Conservation (phyloP, 2,888 invertebrate species). For the Gastrophysa polygoni region DNA sequence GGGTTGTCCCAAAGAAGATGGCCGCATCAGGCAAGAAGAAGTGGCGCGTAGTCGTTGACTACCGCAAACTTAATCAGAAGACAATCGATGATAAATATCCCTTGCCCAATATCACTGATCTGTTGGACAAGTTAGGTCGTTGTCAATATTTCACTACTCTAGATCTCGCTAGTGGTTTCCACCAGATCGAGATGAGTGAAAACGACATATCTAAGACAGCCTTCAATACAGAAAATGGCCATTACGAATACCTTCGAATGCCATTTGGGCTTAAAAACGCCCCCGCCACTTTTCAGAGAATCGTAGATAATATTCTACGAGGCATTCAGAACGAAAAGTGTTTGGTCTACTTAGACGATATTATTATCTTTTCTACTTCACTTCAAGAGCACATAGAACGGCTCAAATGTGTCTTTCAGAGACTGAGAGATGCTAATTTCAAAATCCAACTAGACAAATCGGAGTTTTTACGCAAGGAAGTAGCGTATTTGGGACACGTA, state of each 20-base stretch:
- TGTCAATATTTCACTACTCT: conserved; percentile 16
- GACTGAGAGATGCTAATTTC: conserved; percentile 17
- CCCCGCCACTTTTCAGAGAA: conserved; percentile 25
- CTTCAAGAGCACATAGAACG: conserved; percentile 24
- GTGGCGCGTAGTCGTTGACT: no score
- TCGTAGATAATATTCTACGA: conserved; percentile 27
- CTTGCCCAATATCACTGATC: conserved; percentile 14
- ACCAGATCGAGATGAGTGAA: conserved; percentile 29
- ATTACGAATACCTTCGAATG: conserved; percentile 17
- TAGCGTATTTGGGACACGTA: conserved; percentile 23
- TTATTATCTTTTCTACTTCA: conserved; percentile 20
- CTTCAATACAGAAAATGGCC: conserved; percentile 21
- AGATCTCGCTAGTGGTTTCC: conserved; percentile 27
- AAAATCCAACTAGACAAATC: conserved; percentile 31
- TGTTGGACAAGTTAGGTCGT: conserved; percentile 17
- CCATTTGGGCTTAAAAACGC: conserved; percentile 28
- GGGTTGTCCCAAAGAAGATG: conserved; percentile 26
- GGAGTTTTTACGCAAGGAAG: conserved; percentile 28
- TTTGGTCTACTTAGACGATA: conserved; percentile 23
- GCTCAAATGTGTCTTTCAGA: conserved; percentile 15
- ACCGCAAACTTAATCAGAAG: conserved; percentile 16
- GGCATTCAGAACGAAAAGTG: conserved; percentile 25
- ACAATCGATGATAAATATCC: conserved; percentile 18
- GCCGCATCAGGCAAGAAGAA: conserved; percentile 24
- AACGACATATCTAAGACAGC: conserved; percentile 23